Conservation (phyloP, 2,888 invertebrate genomes). For the Eilema caniola region DNA sequence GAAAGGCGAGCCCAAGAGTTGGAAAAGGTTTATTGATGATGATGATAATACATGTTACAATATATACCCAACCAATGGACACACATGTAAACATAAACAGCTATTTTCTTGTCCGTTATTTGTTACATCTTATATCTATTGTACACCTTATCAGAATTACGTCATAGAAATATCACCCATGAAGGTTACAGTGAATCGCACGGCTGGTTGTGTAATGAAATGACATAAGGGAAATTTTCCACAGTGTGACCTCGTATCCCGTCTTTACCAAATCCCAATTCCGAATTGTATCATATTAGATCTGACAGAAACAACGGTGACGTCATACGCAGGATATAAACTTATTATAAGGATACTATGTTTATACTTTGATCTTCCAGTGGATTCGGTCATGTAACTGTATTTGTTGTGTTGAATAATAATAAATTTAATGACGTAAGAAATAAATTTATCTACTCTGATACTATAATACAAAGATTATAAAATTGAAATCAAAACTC, state of each 20-base stretch:
- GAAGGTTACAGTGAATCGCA: conserved; percentile 29
- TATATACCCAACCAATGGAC: too few relatives aligned
- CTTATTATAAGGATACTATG: conserved; percentile 25
- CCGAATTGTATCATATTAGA: conserved; percentile 48
- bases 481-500: too few relatives aligned
- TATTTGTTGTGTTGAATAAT: not conserved
- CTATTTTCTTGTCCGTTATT: too few relatives aligned
- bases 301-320: conserved; percentile 41
- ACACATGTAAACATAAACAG: too few relatives aligned
- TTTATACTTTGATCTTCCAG: not conserved
- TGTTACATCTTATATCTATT: not conserved
- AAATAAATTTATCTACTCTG: not conserved
- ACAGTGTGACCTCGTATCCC: conserved; percentile 33
- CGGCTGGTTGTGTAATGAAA: conserved; percentile 27
- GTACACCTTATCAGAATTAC: conserved; percentile 22
- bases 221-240: conserved; percentile 35
- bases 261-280: conserved; percentile 47
- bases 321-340: conserved; percentile 23
- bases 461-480: too few relatives aligned
- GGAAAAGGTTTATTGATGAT: too few relatives aligned
- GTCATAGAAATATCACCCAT: conserved; percentile 37
- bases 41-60: too few relatives aligned
- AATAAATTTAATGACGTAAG: not conserved
- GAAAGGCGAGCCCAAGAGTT: too few relatives aligned
- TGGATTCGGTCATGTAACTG: not conserved